Evolutionary conservation across 1,140 invertebrate species (phyloP), one percentile per base, ranked within the genome.

Genomic region (Ladona fulva): DNA sequence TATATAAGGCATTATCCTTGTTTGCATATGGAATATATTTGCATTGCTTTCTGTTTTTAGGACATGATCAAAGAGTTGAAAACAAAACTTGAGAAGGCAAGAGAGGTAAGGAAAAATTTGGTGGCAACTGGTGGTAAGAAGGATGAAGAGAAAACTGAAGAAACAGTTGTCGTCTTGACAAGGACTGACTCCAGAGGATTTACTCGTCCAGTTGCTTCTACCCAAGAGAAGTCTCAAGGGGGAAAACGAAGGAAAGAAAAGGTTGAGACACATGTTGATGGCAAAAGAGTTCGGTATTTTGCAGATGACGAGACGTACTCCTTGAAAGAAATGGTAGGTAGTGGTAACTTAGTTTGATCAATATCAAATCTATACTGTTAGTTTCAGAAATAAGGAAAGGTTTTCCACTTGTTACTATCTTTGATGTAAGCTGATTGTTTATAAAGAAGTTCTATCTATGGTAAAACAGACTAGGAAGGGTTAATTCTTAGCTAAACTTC

Each of bases 221-320:
- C 29, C 1, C 59, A 86, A 80, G 77, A 79, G 76, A 80, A 83
- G 80, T 78, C 78, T 16, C 79, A 79, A 79, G 85, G 84, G 44
- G 85, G 86, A 25, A 89, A 83, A 77, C 87, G 88, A 84, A 86
- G 87, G 76, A 89, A 90, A 81, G 79, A 81, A 84, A 88, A 85
- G 86, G 87, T 90, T 44, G 89, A 91, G 78, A 97, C 95, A 12
- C 93, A 97, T 83, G 84, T 86, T 78, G 86, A 86, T 78, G 92
- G 92, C 0, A 87, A 95, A 82, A 88, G 95, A 81, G 86, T 91
- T 19, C 89, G 91, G 78, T 97, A 97, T 86, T 97, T 96, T 87
- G 89, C 92, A 59, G 95, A 97, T 87, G 95, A 97, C 88, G 94
- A 97, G 83, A 92, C 92, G 84, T 92, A 94, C 86, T 91, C 93